Base-by-base conservation (phyloP, 2,888 invertebrate genomes). In the Cephus runcator region DNA sequence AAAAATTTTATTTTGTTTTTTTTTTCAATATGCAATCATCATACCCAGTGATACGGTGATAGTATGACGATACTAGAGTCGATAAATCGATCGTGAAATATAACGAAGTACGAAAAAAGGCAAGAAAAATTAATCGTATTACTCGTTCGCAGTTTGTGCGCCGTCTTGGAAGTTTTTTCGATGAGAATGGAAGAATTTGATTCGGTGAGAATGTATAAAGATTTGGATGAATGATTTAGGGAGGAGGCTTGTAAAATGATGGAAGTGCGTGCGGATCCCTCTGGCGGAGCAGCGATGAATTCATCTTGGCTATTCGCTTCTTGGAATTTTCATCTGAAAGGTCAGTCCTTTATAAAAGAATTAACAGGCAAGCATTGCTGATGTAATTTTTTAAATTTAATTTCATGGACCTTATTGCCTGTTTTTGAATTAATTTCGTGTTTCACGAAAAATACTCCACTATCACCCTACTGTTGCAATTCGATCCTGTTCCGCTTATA, bases 291-390 rank as follows among this genome's bases (percentile, higher is more conserved):
- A 84, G 85, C 81, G 82, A 82, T 78, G 76, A 81, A 81, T 79
- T 56, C 81, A 77, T 83, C 81, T 83, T 81, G 85, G 81, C 85
- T 76, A 77, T 83, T 87, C 86, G 69, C 69, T 79, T 85, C 86
- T 83, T 85, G 86, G 56, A 56, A 80, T 84, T 85, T 81, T 83
- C 88, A 84, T 85, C 87, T 82, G 56, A 84, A 87, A 89, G 89
- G 90, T 90, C 88, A 90, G 90, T 91, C 84, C 80, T 85, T 84
- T 77, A 81, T n/a, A 82, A 56, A 56, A 1, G 56, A 56, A 23
- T 56, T 56, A 56, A 23, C 56, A 6, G 56, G 56, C 56, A 23
- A 56, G 23, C 23, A 56, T 56, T 23, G 23, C 0, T 2, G 6
- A 23, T 23, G 9, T 56, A 23, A 56, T 56, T 56, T 56, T 56